Evolutionary conservation across 2,888 invertebrate genomes (phyloP).

Genomic region (Selenia dentaria): DNA sequence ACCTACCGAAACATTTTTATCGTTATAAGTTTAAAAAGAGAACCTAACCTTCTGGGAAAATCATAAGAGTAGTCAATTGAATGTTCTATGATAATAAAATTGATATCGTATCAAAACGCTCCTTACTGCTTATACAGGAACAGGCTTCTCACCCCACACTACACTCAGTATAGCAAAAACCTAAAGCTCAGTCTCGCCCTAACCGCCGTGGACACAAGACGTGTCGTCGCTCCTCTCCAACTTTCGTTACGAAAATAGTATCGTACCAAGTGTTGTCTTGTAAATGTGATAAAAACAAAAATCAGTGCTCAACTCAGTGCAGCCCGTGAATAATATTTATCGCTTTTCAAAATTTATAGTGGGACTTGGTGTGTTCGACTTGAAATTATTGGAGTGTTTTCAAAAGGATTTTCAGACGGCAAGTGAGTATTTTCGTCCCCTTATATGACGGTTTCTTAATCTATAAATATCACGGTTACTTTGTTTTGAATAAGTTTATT

Average conservation of each 20-base stretch:
- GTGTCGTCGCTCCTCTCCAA: constrained; percentile 38
- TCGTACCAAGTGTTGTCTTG: constrained; percentile 34
- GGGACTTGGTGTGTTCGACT: constrained; percentile 4
- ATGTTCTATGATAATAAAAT: no score
- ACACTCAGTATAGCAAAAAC: not conserved
- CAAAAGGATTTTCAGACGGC: constrained; percentile 40
- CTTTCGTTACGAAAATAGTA: constrained; percentile 67
- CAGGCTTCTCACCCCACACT: not conserved
- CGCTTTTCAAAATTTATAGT: not conserved
- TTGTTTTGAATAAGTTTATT: not conserved
- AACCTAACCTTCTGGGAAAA: no score
- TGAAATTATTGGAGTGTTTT: constrained; percentile 15
- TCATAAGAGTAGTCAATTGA: no score
- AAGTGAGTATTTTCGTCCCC: constrained; percentile 35
- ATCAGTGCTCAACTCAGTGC: constrained; percentile 26
- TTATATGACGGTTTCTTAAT: constrained; percentile 13
- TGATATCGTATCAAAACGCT: no score
- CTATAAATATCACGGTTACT: constrained; percentile 10
- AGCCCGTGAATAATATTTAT: constrained; percentile 20
- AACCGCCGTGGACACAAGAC: constrained; percentile 47
- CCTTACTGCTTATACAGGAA: constrained; percentile 1
- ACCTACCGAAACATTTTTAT: no score
- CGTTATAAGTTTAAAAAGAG: no score
- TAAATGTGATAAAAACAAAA: constrained; percentile 7
- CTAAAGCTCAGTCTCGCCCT: constrained; percentile 51